These are phyloP conservation scores for Acipenser ruthenus DNA, from an alignment of 2,797 vertebrate species.

Conservation along the genomic window DNA sequence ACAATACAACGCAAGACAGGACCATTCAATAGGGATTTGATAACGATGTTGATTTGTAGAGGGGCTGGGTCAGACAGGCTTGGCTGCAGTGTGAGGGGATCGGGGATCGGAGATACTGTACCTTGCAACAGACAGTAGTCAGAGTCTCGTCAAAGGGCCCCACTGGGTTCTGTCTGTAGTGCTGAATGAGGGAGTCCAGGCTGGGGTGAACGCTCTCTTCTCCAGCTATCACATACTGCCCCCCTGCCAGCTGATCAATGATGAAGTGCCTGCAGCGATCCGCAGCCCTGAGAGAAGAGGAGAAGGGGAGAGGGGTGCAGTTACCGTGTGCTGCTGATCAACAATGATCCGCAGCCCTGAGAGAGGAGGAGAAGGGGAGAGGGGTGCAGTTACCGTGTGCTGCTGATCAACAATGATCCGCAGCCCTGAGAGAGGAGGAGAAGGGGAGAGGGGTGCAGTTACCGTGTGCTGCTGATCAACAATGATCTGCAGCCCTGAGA, in stretches of 20 bases:
- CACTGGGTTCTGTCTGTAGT: conserved; percentile 46
- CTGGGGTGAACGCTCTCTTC: conserved; percentile 51
- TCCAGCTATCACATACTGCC: conserved; percentile 58
- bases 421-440: conserved; percentile 40
- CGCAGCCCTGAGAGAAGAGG: conserved; percentile 39
- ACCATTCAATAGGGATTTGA: no score
- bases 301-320: not conserved
- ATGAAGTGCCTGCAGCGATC: conserved; percentile 69
- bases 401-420: conserved; percentile 60
- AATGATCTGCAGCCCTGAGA: conserved; percentile 55
- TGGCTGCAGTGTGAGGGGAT: not conserved
- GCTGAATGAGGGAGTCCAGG: conserved; percentile 51
- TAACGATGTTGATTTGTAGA: no score
- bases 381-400: no score
- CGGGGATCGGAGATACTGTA: conserved; percentile 20
- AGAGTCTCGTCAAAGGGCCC: conserved; percentile 56
- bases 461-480: conserved; percentile 45
- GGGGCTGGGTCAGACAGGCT: no score
- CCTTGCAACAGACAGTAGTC: conserved; percentile 42
- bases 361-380: not conserved
- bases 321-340: conserved; percentile 38
- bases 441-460: not conserved
- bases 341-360: conserved; percentile 61
- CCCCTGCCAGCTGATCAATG: conserved; percentile 48
- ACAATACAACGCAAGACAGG: no score